Base-by-base conservation (phyloP, 92 coral and sea anemone genomes). In the Porites evermanni region DNA sequence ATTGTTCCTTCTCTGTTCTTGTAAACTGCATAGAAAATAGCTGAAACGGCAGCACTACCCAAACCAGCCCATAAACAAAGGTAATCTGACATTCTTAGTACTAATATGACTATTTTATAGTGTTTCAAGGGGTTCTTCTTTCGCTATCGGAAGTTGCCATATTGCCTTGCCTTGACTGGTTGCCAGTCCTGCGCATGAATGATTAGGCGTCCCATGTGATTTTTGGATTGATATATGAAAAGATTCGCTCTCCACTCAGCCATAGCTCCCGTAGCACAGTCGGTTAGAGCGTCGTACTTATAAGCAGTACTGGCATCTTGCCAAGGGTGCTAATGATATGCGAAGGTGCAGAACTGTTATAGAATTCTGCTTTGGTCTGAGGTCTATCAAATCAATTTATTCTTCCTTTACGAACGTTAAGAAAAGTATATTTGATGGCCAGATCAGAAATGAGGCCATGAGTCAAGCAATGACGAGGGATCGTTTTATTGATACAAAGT, bases 241-340 rank as follows among this genome's bases (percentile, higher is more conserved):
- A 70, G 7, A 50, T 16, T 53, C 76, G 0, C 0, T 23, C 6
- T 0, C 9, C 4, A 1, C 8, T 6, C 67, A 16, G 61, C 91
- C 74, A 78, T 63, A 91, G 96, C 96, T 93, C 96, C 96, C 89
- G 96, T 93, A 92, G 94, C 96, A 90, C 96, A 93, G 96, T 93
- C 92, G 96, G 96, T 93, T 93, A 93, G 96, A 87, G 96, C 96
- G 96, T 93, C 96, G 96, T 93, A 93, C 96, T 93, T 93, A 93
- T 93, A 93, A 65, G 89, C 96, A 93, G 92, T 93, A 90, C 79
- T 64, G 93, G 94, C 94, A 91, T 29, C 50, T 54, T 75, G 67
- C 91, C 88, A 85, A 71, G 80, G 63, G 83, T 84, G 91, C 91
- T 92, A 77, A 88, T 82, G 91, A 86, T 56, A 92, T 92, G 95